Percentiles rank a stretch among this genome's conserved stretches.
Conservation (phyloP, 2,797 vertebrate genomes). For the Premnoplex brunnescens region DNA sequence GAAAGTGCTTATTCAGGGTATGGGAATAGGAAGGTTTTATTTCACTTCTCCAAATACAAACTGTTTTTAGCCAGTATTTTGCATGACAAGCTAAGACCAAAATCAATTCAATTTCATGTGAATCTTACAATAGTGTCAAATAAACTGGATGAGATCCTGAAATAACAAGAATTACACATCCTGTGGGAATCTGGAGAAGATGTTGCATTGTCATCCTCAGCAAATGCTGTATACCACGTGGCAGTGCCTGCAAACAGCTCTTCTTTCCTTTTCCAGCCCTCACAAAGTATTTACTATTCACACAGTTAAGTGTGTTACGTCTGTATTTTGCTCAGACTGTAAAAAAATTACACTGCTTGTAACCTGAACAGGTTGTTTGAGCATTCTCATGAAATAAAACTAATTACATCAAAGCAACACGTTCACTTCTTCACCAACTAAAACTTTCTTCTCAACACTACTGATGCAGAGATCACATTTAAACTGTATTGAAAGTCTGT, state of each 20-base stretch:
- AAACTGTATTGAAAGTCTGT: not conserved
- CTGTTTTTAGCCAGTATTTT: not conserved
- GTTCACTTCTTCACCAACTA: not conserved
- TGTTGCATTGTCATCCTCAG: not conserved
- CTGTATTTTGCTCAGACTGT: slow-evolving; percentile 27
- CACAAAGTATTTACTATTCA: slow-evolving; percentile 56
- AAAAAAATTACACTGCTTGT: slow-evolving; percentile 55
- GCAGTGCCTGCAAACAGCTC: slow-evolving; percentile 55
- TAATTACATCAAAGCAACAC: slow-evolving; percentile 8
- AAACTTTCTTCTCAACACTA: not conserved
- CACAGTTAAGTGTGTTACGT: slow-evolving; percentile 43
- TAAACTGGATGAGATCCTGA: slow-evolving; percentile 2
- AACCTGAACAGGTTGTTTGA: slow-evolving; percentile 50
- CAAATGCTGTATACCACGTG: not conserved
- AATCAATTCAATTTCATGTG: slow-evolving; percentile 20
- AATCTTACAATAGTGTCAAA: not conserved
- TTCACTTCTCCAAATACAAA: slow-evolving; percentile 13
- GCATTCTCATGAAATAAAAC: slow-evolving; percentile 38
- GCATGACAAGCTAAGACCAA: slow-evolving; percentile 24
- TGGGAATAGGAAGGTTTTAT: slow-evolving; percentile 46
- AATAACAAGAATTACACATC: slow-evolving; percentile 41
- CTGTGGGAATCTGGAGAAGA: slow-evolving; percentile 25
- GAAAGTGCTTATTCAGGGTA: slow-evolving; percentile 56
- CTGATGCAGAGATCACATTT: not conserved
- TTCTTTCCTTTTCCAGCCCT: slow-evolving; percentile 46